A percentile compares a stretch with the other conserved stretches of the same genome.
Conservation (phyloP, 1,140 invertebrate genomes). For the Drosophila repletoides region DNA sequence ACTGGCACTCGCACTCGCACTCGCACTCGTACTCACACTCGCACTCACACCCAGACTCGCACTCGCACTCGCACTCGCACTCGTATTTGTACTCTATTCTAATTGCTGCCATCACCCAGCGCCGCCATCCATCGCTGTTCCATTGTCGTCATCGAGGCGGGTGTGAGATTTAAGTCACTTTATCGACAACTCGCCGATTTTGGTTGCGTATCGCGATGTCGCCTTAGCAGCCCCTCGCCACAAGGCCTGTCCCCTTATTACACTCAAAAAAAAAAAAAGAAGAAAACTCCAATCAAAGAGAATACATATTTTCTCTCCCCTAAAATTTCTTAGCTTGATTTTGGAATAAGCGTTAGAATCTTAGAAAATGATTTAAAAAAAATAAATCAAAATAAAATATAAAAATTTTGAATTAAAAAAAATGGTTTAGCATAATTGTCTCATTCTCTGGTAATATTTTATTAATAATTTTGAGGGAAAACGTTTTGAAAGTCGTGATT, state of each 20-base stretch:
- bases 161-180: slow-evolving; percentile 81
- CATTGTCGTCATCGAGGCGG: slow-evolving; percentile 44
- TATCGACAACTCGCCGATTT: slow-evolving; percentile 73
- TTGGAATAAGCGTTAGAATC: too few species aligned
- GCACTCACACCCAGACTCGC: neutral
- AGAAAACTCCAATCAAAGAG: too few species aligned
- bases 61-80: neutral
- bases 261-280: too few species aligned
- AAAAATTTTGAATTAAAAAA: too few species aligned
- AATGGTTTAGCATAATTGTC: too few species aligned
- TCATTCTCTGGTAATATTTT: too few species aligned
- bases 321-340: too few species aligned
- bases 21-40: neutral
- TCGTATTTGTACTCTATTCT: slow-evolving; percentile 57
- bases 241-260: neutral
- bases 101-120: slow-evolving; percentile 58
- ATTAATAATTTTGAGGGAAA: too few species aligned
- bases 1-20: slow-evolving; percentile 3
- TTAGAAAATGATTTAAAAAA: too few species aligned
- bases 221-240: slow-evolving; percentile 8
- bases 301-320: too few species aligned
- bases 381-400: too few species aligned
- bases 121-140: slow-evolving; percentile 20
- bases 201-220: slow-evolving; percentile 58
- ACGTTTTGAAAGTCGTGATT: too few species aligned